Percentiles rank a stretch among this genome's conserved stretches.
Conservation (phyloP, 2,113 vertebrate genomes). For the Triplophysa siluroides region DNA sequence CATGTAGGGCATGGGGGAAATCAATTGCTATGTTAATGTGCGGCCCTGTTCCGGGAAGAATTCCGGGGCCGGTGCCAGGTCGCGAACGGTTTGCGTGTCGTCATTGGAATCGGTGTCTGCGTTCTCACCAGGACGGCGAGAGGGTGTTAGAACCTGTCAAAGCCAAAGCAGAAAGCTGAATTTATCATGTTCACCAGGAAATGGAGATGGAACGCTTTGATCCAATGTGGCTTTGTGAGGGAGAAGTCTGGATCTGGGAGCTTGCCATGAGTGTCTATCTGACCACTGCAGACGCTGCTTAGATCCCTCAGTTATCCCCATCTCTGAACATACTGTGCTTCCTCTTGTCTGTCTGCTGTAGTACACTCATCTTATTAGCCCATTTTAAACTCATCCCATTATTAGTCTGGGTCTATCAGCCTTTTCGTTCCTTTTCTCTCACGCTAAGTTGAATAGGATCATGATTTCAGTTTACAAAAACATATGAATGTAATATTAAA, state of each 20-base stretch:
- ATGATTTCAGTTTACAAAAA: too few species aligned
- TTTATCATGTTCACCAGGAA: conserved; percentile 70
- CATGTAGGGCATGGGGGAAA: conserved; percentile 47
- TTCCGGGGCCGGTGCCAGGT: conserved; percentile 11
- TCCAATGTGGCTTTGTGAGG: conserved; percentile 38
- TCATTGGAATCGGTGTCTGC: conserved; percentile 1
- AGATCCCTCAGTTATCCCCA: conserved; percentile 55
- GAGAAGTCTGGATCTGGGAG: not conserved
- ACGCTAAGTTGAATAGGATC: not conserved
- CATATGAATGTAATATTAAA: too few species aligned
- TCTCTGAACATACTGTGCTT: conserved; percentile 8
- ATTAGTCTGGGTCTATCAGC: not conserved
- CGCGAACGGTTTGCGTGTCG: not conserved
- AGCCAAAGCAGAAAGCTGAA: conserved; percentile 51
- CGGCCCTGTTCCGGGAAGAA: conserved; percentile 50
- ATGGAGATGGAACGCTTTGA: conserved; percentile 62
- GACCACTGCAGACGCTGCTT: conserved; percentile 32
- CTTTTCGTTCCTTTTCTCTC: not conserved
- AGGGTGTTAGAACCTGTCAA: not conserved
- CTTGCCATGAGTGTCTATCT: conserved; percentile 28
- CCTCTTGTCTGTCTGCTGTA: conserved; percentile 26
- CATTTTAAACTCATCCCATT: not conserved
- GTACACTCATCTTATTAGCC: conserved; percentile 24
- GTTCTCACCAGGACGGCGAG: not conserved
- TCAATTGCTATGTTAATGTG: conserved; percentile 60